Evolutionary conservation across 1,140 invertebrate species (phyloP).

Genomic region (Orchestia grillus): DNA sequence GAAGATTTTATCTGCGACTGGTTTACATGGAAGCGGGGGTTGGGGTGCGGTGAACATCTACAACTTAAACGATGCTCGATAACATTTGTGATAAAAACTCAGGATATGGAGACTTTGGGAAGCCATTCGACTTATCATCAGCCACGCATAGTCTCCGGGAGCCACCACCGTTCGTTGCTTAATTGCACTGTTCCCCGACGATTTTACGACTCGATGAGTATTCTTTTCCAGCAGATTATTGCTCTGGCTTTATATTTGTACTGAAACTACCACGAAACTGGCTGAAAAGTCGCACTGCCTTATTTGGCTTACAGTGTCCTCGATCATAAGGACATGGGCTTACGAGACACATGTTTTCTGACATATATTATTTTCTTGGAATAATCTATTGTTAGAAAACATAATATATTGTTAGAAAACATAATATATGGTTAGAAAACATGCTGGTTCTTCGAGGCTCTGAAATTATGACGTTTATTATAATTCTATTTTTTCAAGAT

Average conservation of each 20-base stretch:
- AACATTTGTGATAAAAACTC: constrained; percentile 28
- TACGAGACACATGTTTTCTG: too few relatives aligned
- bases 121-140: neutral
- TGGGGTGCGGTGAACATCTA: constrained; percentile 20
- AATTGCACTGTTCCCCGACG: neutral
- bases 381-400: neutral
- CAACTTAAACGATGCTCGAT: constrained; percentile 42
- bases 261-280: neutral
- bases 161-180: neutral
- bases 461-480: neutral
- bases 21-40: constrained; percentile 40
- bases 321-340: neutral
- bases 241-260: neutral
- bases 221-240: neutral
- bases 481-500: neutral
- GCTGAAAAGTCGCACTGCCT: neutral
- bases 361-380: too few relatives aligned
- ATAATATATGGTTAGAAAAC: neutral
- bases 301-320: neutral
- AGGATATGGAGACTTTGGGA: constrained; percentile 43
- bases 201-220: neutral
- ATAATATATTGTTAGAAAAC: neutral
- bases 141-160: neutral
- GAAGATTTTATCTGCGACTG: constrained; percentile 41
- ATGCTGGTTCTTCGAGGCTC: neutral